Evolutionary conservation across 2,113 vertebrate genomes (phyloP).

Genomic region (Larimichthys polyactis): DNA sequence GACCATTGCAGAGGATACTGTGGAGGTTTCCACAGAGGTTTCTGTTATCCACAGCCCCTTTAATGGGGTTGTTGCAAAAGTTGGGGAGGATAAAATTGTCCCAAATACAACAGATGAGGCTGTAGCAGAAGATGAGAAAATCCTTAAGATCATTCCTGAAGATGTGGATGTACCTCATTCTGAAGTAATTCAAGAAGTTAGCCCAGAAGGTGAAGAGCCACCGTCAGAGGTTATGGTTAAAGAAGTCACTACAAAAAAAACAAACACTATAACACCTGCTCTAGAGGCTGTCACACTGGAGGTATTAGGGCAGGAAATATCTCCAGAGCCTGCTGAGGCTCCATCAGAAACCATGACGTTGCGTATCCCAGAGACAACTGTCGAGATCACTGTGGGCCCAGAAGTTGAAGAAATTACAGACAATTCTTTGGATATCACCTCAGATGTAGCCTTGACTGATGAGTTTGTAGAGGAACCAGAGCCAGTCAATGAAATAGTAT

Average conservation of each 20-base stretch:
- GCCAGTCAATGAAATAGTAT: not conserved
- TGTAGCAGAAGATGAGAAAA: not conserved
- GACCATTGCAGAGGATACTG: slow-evolving; percentile 17
- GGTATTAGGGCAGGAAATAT: not conserved
- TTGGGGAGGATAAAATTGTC: slow-evolving; percentile 1
- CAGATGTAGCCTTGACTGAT: not conserved
- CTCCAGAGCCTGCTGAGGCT: not conserved
- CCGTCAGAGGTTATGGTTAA: slow-evolving; percentile 4
- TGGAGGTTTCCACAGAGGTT: slow-evolving; percentile 34
- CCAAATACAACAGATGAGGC: not conserved
- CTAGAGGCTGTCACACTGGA: slow-evolving; percentile 7
- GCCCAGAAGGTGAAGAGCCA: slow-evolving; percentile 43
- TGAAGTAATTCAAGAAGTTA: slow-evolving; percentile 24
- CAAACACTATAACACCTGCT: not conserved
- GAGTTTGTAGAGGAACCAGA: slow-evolving; percentile 8
- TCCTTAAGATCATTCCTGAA: slow-evolving; percentile 3
- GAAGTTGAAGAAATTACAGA: slow-evolving; percentile 22
- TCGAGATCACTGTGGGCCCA: not conserved
- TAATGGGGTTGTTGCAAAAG: not conserved
- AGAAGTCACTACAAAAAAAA: slow-evolving; percentile 8
- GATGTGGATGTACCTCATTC: slow-evolving; percentile 4
- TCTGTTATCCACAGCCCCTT: slow-evolving; percentile 15
- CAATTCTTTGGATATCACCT: slow-evolving; percentile 8
- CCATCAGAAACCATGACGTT: not conserved
- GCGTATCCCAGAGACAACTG: slow-evolving; percentile 1